Conservation (phyloP, 2,797 vertebrate genomes). For the Falco peregrinus region DNA sequence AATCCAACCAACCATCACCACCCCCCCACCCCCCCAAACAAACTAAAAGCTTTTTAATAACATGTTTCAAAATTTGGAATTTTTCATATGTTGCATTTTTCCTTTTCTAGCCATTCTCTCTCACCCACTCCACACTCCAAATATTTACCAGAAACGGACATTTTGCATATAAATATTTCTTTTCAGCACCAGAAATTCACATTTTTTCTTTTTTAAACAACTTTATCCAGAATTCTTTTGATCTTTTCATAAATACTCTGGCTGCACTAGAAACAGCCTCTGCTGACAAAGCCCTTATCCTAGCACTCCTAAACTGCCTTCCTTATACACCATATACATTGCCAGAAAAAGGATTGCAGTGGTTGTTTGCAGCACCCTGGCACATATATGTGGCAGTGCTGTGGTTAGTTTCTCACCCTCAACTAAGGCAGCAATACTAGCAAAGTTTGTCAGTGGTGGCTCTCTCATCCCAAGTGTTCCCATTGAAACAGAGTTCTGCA, state of each 20-base stretch:
- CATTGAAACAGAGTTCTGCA: background rate
- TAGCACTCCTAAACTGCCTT: background rate
- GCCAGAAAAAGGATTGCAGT: background rate
- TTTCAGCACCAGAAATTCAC: background rate
- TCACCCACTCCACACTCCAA: background rate
- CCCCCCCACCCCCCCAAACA: fast-evolving
- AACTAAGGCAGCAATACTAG: background rate
- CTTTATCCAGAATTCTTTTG: background rate
- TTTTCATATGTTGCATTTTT: background rate
- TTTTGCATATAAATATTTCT: background rate
- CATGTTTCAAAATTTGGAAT: background rate
- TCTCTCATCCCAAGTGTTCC: background rate
- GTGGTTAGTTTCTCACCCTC: background rate
- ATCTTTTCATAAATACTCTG: background rate
- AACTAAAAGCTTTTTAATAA: background rate
- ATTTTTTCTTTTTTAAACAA: background rate
- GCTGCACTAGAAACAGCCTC: background rate
- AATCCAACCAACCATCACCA: background rate
- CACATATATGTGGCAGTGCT: background rate
- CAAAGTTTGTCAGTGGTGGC: fast-evolving
- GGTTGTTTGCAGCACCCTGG: background rate
- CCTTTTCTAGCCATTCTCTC: background rate
- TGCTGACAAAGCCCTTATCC: background rate
- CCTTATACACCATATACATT: background rate
- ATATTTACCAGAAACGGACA: background rate